A percentile compares a stretch with the other conserved stretches of the same genome.
These are phyloP conservation scores for Thaleichthys pacificus DNA, from an alignment of 2,797 vertebrate genomes.

Conservation along the genomic window DNA sequence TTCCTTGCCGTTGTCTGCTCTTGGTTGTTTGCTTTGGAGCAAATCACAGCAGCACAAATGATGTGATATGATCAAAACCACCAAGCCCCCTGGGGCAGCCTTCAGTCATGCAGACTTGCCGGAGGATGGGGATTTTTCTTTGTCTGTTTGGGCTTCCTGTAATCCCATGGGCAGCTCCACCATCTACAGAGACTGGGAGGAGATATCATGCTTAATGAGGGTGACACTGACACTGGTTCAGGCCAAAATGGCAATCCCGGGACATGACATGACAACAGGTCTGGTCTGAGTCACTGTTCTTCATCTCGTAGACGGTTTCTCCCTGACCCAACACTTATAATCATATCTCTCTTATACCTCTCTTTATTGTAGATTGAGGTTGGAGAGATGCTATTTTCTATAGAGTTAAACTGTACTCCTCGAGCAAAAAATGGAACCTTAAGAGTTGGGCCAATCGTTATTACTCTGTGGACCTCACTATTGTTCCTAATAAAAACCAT, in stretches of 20 bases:
- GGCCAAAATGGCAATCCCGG: not conserved
- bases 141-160: not conserved
- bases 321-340: too few relatives aligned
- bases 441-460: too few relatives aligned
- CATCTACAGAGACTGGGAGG: not conserved
- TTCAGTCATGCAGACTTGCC: not conserved
- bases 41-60: constrained; percentile 10
- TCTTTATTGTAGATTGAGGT: too few relatives aligned
- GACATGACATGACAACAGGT: too few relatives aligned
- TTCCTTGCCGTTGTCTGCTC: constrained; percentile 1
- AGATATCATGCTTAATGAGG: not conserved
- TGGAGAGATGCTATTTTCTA: too few relatives aligned
- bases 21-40: constrained; percentile 14
- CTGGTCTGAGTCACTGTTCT: too few relatives aligned
- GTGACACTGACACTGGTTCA: not conserved
- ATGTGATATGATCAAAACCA: constrained; percentile 18
- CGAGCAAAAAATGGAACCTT: too few relatives aligned
- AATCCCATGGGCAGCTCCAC: not conserved
- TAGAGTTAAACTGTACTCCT: too few relatives aligned
- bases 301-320: too few relatives aligned
- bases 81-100: not conserved
- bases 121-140: constrained; percentile 1
- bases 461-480: too few relatives aligned
- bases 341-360: too few relatives aligned
- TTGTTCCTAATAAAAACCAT: not conserved